Conservation (phyloP, 92 coral and sea anemone species). For the Umimayanthus kanabou region DNA sequence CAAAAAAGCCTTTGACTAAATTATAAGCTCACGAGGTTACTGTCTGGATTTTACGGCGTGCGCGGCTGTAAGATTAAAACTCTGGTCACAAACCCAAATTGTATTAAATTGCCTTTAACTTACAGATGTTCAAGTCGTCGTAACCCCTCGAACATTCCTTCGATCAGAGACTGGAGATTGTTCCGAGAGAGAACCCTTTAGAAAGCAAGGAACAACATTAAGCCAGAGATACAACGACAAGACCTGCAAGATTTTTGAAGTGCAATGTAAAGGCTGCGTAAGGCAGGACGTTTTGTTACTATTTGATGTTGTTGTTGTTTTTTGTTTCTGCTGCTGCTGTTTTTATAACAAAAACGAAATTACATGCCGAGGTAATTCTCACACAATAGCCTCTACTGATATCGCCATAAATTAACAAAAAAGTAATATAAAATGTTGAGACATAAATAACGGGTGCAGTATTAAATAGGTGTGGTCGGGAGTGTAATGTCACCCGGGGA, state of each 20-base stretch:
- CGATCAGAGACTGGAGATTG: slow-evolving; percentile 42
- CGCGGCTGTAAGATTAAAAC: too few species aligned
- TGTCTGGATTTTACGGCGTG: too few species aligned
- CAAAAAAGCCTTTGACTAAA: too few species aligned
- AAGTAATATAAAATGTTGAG: neutral
- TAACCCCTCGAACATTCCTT: slow-evolving; percentile 69
- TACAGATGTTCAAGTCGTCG: slow-evolving; percentile 54
- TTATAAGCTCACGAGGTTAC: too few species aligned
- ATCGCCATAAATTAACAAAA: neutral
- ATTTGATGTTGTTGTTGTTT: too few species aligned
- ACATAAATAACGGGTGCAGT: neutral
- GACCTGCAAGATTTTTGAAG: neutral
- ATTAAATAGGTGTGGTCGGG: neutral
- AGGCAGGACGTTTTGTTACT: too few species aligned
- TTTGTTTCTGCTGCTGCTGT: too few species aligned
- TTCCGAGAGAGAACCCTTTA: slow-evolving; percentile 57
- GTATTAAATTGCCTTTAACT: slow-evolving; percentile 20
- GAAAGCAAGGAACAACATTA: neutral
- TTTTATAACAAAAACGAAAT: too few species aligned
- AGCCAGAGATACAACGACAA: neutral
- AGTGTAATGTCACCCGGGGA: neutral
- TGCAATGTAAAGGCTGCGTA: neutral
- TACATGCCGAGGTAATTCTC: too few species aligned
- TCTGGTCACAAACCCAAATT: too few species aligned
- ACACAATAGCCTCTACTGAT: too few species aligned